A percentile compares a stretch with the other conserved stretches of the same genome.
Conservation (phyloP, 2,113 vertebrate genomes). For the Alethe castanea region DNA sequence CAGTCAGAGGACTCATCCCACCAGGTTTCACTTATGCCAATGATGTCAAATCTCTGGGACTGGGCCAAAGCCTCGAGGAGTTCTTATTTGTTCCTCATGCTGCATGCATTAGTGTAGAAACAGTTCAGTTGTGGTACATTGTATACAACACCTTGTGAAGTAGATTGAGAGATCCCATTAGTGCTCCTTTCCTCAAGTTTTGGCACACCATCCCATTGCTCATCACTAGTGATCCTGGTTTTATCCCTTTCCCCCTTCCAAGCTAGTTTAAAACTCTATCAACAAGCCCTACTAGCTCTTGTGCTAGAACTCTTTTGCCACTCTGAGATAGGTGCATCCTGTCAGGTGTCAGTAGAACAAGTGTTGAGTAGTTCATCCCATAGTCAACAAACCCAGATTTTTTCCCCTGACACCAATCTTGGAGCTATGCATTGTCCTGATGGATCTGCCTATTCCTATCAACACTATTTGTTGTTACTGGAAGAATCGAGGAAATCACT, state of each 20-base stretch:
- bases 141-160: neutral
- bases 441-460: neutral
- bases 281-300: neutral
- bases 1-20: too few species aligned
- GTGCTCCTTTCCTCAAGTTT: neutral
- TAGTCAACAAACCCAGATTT: neutral
- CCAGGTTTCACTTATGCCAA: too few species aligned
- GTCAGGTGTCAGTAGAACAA: neutral
- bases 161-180: neutral
- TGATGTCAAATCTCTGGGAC: too few species aligned
- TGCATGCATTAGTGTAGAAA: too few species aligned
- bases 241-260: neutral
- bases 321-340: neutral
- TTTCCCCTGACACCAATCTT: neutral
- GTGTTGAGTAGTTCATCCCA: neutral
- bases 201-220: neutral
- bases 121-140: neutral
- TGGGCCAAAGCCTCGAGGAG: too few species aligned
- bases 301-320: neutral
- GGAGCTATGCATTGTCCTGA: neutral
- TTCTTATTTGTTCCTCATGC: too few species aligned
- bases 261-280: neutral
- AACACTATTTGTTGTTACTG: neutral
- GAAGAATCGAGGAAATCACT: neutral
- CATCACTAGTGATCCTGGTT: neutral